Evolutionary conservation across 1,140 invertebrate genomes (phyloP).

Genomic region (Scaptomyza montana): DNA sequence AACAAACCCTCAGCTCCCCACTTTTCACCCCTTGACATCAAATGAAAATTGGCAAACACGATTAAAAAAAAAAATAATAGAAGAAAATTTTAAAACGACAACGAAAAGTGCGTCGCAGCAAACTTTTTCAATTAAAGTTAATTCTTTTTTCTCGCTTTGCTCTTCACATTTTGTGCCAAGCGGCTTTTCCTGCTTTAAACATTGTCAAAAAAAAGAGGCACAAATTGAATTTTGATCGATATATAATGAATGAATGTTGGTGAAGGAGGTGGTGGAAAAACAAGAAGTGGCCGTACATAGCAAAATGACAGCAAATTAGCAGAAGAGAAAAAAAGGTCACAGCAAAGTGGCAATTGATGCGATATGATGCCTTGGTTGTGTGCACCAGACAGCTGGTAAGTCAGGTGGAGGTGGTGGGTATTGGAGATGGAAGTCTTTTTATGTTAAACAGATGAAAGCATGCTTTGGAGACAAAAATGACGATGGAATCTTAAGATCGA

Average conservation of each 20-base stretch:
- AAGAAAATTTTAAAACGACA: slow-evolving; percentile 41
- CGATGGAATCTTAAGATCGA: too few relatives aligned
- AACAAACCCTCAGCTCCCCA: not conserved
- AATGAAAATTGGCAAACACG: slow-evolving; percentile 21
- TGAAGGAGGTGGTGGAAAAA: not conserved
- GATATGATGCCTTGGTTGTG: not conserved
- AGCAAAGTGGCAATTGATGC: slow-evolving; percentile 52
- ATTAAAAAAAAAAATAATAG: slow-evolving; percentile 8
- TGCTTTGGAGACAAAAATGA: not conserved
- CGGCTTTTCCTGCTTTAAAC: slow-evolving; percentile 54
- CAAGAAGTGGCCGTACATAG: slow-evolving; percentile 25
- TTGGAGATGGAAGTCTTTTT: not conserved
- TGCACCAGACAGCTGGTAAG: not conserved
- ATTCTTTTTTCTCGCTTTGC: slow-evolving; percentile 57
- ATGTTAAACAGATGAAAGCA: slow-evolving; percentile 14
- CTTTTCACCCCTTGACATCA: slow-evolving; percentile 1
- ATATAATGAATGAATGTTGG: slow-evolving; percentile 63
- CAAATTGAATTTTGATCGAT: slow-evolving; percentile 82
- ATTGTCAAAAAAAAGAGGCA: slow-evolving; percentile 73
- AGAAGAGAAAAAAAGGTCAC: slow-evolving; percentile 60
- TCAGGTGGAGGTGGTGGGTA: not conserved
- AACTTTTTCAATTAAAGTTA: slow-evolving; percentile 81
- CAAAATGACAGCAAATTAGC: slow-evolving; percentile 81
- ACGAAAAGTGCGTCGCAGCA: slow-evolving; percentile 70
- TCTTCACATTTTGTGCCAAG: slow-evolving; percentile 28